Conservation (phyloP, 2,888 invertebrate species). For the Diaphora mendica region DNA sequence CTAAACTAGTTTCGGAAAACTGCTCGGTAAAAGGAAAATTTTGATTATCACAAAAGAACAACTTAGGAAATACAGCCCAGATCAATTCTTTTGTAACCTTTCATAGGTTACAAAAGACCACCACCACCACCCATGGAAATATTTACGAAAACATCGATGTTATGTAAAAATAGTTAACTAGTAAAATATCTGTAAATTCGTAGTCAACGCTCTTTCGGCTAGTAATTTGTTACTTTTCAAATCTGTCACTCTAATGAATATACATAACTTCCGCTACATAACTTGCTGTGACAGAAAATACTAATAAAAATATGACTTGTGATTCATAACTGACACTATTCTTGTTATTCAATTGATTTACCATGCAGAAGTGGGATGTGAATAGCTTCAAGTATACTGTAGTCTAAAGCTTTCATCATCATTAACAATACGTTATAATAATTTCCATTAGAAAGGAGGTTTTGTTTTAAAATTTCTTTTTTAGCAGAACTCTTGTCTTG, state of each 20-base stretch:
- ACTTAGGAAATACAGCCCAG: no score
- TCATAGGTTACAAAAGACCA: no score
- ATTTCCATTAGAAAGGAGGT: no score
- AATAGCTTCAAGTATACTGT: not conserved
- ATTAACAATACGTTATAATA: no score
- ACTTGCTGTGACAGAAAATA: not conserved
- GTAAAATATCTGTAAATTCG: not conserved
- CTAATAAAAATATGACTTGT: not conserved
- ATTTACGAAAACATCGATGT: not conserved
- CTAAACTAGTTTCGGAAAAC: no score
- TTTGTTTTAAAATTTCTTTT: no score
- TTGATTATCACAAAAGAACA: no score
- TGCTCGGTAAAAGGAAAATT: no score
- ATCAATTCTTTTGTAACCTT: no score
- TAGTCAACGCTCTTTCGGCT: not conserved
- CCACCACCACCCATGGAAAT: no score
- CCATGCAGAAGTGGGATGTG: not conserved
- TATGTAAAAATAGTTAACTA: not conserved
- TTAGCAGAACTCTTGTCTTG: no score
- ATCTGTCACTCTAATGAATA: not conserved
- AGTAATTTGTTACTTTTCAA: not conserved
- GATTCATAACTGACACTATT: not conserved
- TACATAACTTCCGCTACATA: not conserved
- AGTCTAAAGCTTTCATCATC: no score
- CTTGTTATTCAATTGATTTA: not conserved